Evolutionary conservation across 2,888 invertebrate genomes (phyloP).

Genomic region (Cerastis leucographa): DNA sequence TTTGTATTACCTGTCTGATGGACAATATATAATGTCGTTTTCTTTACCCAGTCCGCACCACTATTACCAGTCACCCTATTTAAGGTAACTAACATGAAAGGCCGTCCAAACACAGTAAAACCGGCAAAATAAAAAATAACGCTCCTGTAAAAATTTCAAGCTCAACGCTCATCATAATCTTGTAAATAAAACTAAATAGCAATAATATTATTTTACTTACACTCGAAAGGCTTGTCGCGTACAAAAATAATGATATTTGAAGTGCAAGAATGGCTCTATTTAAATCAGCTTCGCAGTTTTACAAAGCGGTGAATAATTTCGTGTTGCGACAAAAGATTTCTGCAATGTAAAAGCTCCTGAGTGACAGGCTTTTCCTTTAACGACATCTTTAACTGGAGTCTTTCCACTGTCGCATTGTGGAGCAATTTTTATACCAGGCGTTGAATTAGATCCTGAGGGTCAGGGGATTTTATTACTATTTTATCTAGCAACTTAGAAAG

Average conservation of each 20-base stretch:
- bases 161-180: neutral
- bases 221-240: slow-evolving; percentile 23
- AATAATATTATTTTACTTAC: slow-evolving; percentile 12
- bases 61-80: too few relatives aligned
- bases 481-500: slow-evolving; percentile 47
- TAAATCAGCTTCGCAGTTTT: slow-evolving; percentile 63
- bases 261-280: slow-evolving; percentile 64
- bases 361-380: slow-evolving; percentile 73
- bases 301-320: slow-evolving; percentile 71
- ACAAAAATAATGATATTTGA: slow-evolving; percentile 57
- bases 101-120: neutral
- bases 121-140: neutral
- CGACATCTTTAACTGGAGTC: slow-evolving; percentile 70
- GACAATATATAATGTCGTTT: too few relatives aligned
- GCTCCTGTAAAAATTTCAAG: slow-evolving; percentile 6
- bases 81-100: neutral
- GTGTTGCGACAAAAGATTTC: slow-evolving; percentile 74
- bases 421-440: slow-evolving; percentile 60
- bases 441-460: slow-evolving; percentile 55
- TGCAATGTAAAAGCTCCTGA: slow-evolving; percentile 69
- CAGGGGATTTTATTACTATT: slow-evolving; percentile 53
- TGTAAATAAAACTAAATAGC: slow-evolving; percentile 18
- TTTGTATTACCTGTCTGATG: too few relatives aligned
- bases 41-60: too few relatives aligned
- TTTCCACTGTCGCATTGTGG: slow-evolving; percentile 57